phyloP scores from a whole-genome alignment of 1,140 invertebrate genomes.

The Halyomorpha halys region DNA sequence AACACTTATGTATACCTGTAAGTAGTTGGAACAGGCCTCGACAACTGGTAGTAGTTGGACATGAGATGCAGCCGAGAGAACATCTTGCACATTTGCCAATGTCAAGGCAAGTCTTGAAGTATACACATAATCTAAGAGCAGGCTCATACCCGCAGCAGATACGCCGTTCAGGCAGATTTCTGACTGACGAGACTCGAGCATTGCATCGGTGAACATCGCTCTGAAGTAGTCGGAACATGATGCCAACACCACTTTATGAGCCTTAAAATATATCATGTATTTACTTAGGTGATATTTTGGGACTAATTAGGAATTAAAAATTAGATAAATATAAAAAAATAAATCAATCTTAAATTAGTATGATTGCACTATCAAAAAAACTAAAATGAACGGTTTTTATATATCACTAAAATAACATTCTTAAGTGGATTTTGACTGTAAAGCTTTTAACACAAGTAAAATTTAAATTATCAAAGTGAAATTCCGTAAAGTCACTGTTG shows the following conservation, averaged over 20 bases:
- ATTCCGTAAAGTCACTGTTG: too few species aligned
- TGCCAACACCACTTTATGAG: conserved; percentile 60
- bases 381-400: too few species aligned
- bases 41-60: conserved; percentile 57
- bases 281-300: too few species aligned
- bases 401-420: too few species aligned
- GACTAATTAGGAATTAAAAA: too few species aligned
- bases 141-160: conserved; percentile 48
- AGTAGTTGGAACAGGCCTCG: conserved; percentile 53
- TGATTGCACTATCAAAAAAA: too few species aligned
- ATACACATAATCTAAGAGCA: conserved; percentile 59
- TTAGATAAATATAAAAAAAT: too few species aligned
- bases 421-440: too few species aligned
- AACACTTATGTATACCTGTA: conserved; percentile 38
- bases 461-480: too few species aligned
- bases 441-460: too few species aligned
- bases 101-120: conserved; percentile 50
- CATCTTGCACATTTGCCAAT: conserved; percentile 57
- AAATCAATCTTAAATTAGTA: too few species aligned
- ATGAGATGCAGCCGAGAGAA: conserved; percentile 55
- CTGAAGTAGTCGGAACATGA: conserved; percentile 65
- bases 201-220: conserved; percentile 64
- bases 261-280: conserved; percentile 39
- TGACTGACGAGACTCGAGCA: conserved; percentile 52
- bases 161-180: conserved; percentile 54